phyloP scores from a whole-genome alignment of 2,888 invertebrate species.

The Drosophila lutescens region DNA sequence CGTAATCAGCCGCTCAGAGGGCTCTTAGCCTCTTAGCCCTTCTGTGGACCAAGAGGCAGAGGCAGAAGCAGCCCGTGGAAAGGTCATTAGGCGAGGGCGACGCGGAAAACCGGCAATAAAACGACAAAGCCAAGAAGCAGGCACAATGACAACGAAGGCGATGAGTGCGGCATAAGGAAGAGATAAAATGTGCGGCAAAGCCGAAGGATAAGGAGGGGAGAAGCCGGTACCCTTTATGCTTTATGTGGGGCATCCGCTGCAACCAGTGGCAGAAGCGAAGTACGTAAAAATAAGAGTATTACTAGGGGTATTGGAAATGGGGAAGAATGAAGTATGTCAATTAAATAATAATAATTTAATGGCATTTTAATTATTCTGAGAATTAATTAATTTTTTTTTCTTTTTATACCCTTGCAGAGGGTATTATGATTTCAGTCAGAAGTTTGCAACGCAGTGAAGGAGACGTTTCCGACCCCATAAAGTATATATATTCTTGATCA shows the following conservation, averaged over 20 bases:
- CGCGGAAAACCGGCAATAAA: constrained; percentile 66
- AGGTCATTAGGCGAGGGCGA: constrained; percentile 72
- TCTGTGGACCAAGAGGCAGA: constrained; percentile 3
- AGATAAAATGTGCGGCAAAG: constrained; percentile 60
- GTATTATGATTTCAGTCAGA: no score
- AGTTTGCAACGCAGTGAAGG: no score
- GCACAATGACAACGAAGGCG: constrained; percentile 58
- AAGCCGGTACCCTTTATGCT: constrained; percentile 70
- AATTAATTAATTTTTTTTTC: no score
- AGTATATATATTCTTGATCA: no score
- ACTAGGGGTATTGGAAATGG: no score
- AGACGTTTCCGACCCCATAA: no score
- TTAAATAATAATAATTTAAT: no score
- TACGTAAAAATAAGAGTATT: constrained; percentile 8
- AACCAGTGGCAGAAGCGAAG: constrained; percentile 31
- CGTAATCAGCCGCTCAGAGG: constrained; percentile 64
- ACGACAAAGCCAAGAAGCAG: constrained; percentile 52
- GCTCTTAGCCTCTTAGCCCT: constrained; percentile 18
- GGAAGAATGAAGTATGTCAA: no score
- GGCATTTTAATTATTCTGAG: no score
- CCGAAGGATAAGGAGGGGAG: constrained; percentile 12
- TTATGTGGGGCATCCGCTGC: constrained; percentile 69
- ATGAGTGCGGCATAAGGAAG: constrained; percentile 61
- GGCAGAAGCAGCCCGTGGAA: constrained; percentile 26
- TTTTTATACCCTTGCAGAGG: no score